Base-by-base conservation (phyloP, 2,113 vertebrate genomes). In the Hyla sarda region DNA sequence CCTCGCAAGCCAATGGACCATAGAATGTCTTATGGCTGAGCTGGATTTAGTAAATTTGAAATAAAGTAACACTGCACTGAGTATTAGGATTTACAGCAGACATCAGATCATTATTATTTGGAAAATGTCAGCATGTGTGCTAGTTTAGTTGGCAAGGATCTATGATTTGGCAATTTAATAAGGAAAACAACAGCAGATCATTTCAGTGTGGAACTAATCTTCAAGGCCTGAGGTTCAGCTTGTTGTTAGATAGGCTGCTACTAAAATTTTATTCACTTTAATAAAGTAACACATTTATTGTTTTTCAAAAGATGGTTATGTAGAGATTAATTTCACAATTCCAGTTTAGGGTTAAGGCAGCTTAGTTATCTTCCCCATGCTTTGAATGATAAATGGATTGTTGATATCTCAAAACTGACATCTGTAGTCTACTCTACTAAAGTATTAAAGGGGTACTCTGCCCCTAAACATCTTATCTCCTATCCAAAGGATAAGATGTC, bases 171-270 rank as follows among this genome's bases (percentile, higher is more conserved):
- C 23, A 47, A 25, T 28, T 14, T 81, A 81, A 65, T 65, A 45
- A 28, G 78, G 21, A 81, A 81, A 41, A 81, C 56, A 65, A 81
- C 56, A 81, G 16, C 12, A 25, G 34, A 65, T 81, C 17, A 47
- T 81, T 47, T 13, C 58, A 62, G 23, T 28, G 34, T 81, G 78
- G 56, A 81, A 81, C 78, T 81, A 81, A 81, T 81, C 78, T 81
- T 28, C 37, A 21, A 28, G 13, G 37, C 13, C 78, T 81, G 78
- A 81, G 37, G 56, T 81, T 81, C 37, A 81, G 78, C 74, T 52
- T 28, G 25, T 30, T 19, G 48, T 2, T 77, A 77, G 74, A 77
- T 77, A 77, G 47, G 14, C 32, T 65, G 54, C 32, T 25, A 47
- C 37, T 11, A 45, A 50, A 23, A 69, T 30, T 82, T 30, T 21